Conservation (phyloP, 2,888 invertebrate genomes). For the Eudasyphora cyanicolor region DNA sequence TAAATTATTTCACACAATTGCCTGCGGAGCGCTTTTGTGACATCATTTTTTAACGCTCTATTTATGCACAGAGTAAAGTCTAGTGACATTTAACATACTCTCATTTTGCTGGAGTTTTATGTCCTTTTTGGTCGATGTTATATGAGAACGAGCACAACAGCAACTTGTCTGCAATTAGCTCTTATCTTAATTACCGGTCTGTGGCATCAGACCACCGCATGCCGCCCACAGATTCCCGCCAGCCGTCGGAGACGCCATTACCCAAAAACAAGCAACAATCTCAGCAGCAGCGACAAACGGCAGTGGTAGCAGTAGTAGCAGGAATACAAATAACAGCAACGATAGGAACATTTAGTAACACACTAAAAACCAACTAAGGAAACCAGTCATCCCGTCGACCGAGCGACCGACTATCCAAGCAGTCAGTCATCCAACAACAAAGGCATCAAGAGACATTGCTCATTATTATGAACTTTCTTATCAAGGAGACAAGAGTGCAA, state of each 20-base stretch:
- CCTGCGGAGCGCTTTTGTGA: not conserved
- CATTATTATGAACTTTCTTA: constrained; percentile 22
- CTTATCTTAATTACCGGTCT: constrained; percentile 37
- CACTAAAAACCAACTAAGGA: constrained; percentile 6
- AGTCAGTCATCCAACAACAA: not conserved
- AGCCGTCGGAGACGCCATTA: not conserved
- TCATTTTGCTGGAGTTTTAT: constrained; percentile 10
- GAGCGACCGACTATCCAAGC: not conserved
- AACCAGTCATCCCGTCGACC: too few species aligned
- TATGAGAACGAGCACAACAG: constrained; percentile 19
- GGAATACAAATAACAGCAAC: constrained; percentile 1
- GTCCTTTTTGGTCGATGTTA: not conserved
- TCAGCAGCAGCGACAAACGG: not conserved
- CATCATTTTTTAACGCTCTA: constrained; percentile 16
- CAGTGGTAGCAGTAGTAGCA: not conserved
- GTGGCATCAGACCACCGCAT: constrained; percentile 30
- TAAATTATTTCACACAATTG: constrained; percentile 3
- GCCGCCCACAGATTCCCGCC: too few species aligned
- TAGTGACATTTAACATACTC: constrained; percentile 36
- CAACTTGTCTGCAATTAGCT: constrained; percentile 39
- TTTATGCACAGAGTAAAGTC: constrained; percentile 11
- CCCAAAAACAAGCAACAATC: not conserved
- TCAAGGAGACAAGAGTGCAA: constrained; percentile 17
- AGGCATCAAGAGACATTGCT: constrained; percentile 17
- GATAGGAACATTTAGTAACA: constrained; percentile 19